Evolutionary conservation across 2,797 vertebrate species (phyloP).

Genomic region (Cossypha polioptera): DNA sequence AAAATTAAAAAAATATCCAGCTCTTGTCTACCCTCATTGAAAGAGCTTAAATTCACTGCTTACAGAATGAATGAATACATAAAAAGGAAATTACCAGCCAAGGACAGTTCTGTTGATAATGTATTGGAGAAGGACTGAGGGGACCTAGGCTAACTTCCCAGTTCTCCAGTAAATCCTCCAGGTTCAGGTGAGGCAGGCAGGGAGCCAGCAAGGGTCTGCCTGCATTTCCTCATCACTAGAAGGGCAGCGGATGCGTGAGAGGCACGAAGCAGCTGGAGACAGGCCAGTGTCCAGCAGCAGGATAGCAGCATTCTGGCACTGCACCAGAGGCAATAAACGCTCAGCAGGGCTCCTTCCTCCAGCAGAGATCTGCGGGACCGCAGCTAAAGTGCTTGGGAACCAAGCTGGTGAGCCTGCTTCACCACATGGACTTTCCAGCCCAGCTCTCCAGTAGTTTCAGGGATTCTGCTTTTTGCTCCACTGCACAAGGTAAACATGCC

Average conservation of each 20-base stretch:
- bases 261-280: neutral
- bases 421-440: neutral
- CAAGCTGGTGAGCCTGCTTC: neutral
- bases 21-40: neutral
- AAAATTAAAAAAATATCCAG: no score
- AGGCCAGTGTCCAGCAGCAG: neutral
- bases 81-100: neutral
- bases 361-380: neutral
- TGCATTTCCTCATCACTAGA: neutral
- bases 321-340: neutral
- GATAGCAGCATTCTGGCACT: neutral
- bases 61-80: neutral
- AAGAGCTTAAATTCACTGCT: neutral
- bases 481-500: neutral
- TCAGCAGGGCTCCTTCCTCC: slow-evolving; percentile 28
- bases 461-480: neutral
- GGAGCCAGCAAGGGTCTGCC: neutral
- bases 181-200: neutral
- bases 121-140: neutral
- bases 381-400: neutral
- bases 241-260: neutral
- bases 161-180: neutral
- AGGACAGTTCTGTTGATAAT: neutral
- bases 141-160: neutral
- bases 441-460: neutral